Evolutionary conservation across 2,888 invertebrate species (phyloP), one percentile per base, ranked within the genome.

Genomic region (Aradus depressus): DNA sequence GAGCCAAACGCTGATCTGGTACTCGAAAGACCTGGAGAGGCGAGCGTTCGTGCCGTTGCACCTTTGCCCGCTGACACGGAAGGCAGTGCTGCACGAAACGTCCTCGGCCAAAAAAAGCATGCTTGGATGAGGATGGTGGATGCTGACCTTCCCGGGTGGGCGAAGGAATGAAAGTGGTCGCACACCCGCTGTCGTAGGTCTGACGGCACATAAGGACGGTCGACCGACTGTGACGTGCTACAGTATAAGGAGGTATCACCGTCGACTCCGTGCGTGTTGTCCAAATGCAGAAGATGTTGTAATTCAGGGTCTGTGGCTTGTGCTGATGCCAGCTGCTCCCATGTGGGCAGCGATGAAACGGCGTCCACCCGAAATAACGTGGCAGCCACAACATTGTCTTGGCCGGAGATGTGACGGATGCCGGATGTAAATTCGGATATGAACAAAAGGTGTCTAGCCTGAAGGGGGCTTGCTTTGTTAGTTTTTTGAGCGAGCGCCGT

Each of bases 41-140:
- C 6, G 45, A 21, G 12, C 35, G 32, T n/a, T 45, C 45, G 23
- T 45, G 45, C 18, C 35, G 18, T 38, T 45, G 45, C 10, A 45
- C 21, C 23, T 45, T 45, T 6, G 35, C 62, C 80, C 74, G 74
- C 18, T 45, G 45, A 21, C 45, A 45, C 10, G 45, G 14, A n/a
- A 21, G 42, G 22, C 45, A 45, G 32, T 32, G 43, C n/a, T 43
- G 49, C 2, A 43, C 28, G 43, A 41, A 49, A 4, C 4, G 25
- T 50, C 5, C 23, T 10, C 10, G 50, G 44, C 50, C 50, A 50
- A 4, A 50, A 31, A 22, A 50, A 50, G 4, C 44, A 32, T 19
- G 28, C 32, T 18, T 22, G 4, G 5, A 51, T 51, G 8, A 51
- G 5, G 14, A 25, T 19, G 12, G 51, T 32, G 10, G 44, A 32